Conservation (phyloP, 2,113 vertebrate genomes). For the Oriolus oriolus region DNA sequence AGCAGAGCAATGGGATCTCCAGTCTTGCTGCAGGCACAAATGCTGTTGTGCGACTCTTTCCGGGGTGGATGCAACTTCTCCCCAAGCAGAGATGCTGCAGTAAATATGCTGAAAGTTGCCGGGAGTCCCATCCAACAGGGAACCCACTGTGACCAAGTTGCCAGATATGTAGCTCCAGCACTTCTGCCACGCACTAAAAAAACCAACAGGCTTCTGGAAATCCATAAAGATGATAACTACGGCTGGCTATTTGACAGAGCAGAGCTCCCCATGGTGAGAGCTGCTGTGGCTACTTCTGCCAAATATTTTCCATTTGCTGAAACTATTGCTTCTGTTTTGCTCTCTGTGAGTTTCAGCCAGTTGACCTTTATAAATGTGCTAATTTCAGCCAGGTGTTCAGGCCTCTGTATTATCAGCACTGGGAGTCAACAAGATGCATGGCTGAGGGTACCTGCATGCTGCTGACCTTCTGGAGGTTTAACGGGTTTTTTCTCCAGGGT, state of each 20-base stretch:
- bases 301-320: not conserved
- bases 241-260: not conserved
- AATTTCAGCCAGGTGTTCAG: not conserved
- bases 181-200: not conserved
- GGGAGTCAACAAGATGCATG: not conserved
- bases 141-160: not conserved
- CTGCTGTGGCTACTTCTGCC: not conserved
- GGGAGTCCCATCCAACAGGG: not conserved
- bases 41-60: not conserved
- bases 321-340: not conserved
- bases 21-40: conserved; percentile 22
- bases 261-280: not conserved
- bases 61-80: not conserved
- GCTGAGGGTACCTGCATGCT: not conserved
- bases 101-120: not conserved
- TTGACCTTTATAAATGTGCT: not conserved
- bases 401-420: not conserved
- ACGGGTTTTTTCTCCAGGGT: not conserved
- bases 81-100: not conserved
- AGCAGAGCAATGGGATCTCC: not conserved
- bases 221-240: not conserved
- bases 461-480: not conserved
- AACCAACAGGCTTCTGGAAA: not conserved
- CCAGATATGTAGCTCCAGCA: not conserved
- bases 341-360: not conserved